Evolutionary conservation across 2,797 vertebrate genomes (phyloP).

Genomic region (Argentina silus): DNA sequence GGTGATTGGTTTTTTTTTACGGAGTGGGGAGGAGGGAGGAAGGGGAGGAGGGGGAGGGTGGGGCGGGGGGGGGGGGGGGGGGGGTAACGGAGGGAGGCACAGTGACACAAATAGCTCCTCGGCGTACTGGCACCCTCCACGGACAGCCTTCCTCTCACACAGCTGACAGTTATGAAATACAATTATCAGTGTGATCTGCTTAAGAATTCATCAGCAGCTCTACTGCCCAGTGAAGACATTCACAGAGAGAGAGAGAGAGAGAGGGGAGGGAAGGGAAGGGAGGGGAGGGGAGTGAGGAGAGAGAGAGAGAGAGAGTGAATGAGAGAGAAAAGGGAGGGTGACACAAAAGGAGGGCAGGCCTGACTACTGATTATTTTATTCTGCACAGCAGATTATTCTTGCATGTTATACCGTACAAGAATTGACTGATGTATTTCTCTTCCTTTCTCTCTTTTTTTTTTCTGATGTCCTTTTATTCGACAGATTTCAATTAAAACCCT

Average conservation of each 20-base stretch:
- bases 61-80: not conserved
- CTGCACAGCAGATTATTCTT: constrained; percentile 68
- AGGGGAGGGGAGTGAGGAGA: constrained; percentile 3
- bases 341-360: constrained; percentile 35
- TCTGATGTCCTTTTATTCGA: constrained; percentile 23
- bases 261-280: not conserved
- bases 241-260: constrained; percentile 40
- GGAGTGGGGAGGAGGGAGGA: not conserved
- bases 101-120: constrained; percentile 85
- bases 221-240: constrained; percentile 83
- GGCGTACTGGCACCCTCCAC: constrained; percentile 75
- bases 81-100: constrained; percentile 61
- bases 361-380: constrained; percentile 69
- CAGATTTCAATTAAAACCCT: not conserved
- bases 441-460: constrained; percentile 66
- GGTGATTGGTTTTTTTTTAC: constrained; percentile 80
- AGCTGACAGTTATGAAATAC: constrained; percentile 94
- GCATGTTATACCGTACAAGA: constrained; percentile 40
- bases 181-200: constrained; percentile 97
- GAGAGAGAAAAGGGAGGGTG: constrained; percentile 18
- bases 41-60: constrained; percentile 29
- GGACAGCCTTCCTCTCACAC: constrained; percentile 82
- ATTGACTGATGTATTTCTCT: constrained; percentile 69
- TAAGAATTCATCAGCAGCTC: constrained; percentile 91
- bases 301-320: not conserved